phyloP scores from a whole-genome alignment of 2,797 vertebrate genomes.

The Cossypha niveicapilla region DNA sequence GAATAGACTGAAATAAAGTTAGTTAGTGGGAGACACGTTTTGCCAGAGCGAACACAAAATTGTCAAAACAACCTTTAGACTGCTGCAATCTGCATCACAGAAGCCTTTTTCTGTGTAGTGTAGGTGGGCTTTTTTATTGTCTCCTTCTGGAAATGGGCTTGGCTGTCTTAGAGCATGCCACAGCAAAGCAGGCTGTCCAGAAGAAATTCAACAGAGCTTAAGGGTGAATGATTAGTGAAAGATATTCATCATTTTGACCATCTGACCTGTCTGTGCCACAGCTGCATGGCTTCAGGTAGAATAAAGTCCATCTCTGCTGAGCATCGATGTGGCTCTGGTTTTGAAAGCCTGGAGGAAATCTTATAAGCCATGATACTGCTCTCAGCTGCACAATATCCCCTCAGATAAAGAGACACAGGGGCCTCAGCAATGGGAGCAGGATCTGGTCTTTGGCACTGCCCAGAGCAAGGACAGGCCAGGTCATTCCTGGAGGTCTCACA shows the following conservation, averaged over 20 bases:
- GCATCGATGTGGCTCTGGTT: fast-evolving
- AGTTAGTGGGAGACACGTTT: not conserved
- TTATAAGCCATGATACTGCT: not conserved
- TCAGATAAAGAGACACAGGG: not conserved
- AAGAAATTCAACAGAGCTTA: not conserved
- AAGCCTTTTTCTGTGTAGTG: not conserved
- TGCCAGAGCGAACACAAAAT: not conserved
- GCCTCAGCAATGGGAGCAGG: not conserved
- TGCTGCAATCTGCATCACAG: not conserved
- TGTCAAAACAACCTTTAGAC: not conserved
- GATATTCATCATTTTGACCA: not conserved
- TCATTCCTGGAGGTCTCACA: not conserved
- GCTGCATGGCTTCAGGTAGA: not conserved
- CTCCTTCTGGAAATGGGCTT: not conserved
- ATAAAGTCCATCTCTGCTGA: not conserved
- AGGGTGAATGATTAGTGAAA: not conserved
- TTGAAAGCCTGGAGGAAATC: not conserved
- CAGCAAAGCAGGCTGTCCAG: not conserved
- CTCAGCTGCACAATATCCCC: not conserved
- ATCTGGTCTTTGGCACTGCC: not conserved
- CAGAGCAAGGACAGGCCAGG: not conserved
- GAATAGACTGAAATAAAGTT: not conserved
- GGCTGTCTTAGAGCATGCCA: not conserved
- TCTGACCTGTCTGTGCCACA: not conserved
- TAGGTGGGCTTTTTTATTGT: not conserved